Percentiles rank a stretch among this genome's conserved stretches.
These are phyloP conservation scores for Oscheius sp. DNA, from an alignment of 1,140 invertebrate species.

Conservation along the genomic window DNA sequence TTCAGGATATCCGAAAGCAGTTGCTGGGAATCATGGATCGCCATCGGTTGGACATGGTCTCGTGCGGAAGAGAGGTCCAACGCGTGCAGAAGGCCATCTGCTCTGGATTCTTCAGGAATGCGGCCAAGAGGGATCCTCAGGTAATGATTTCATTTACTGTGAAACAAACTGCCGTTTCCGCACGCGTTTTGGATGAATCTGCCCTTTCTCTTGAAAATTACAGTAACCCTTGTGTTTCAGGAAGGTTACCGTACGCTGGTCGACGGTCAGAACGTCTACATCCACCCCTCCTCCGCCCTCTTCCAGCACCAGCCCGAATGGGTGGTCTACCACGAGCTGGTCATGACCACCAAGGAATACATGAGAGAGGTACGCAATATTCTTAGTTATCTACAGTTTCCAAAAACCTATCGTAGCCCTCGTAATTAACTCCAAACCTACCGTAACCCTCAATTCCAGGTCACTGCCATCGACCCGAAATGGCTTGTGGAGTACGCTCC, in stretches of 20 bases:
- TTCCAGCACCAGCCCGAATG: constrained; percentile 98
- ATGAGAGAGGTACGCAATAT: constrained; percentile 81
- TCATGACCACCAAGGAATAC: constrained; percentile 98
- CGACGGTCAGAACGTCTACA: constrained; percentile 96
- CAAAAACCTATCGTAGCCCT: too few species aligned
- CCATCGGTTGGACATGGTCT: constrained; percentile 94
- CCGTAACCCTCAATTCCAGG: too few species aligned
- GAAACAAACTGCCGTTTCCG: not conserved
- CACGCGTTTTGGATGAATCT: not conserved
- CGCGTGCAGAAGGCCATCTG: constrained; percentile 96
- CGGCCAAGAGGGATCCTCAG: constrained; percentile 97
- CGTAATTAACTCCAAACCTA: too few species aligned
- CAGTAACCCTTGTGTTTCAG: constrained; percentile 25
- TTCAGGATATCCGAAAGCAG: constrained; percentile 92
- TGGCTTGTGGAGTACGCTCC: constrained; percentile 99
- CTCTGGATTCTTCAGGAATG: constrained; percentile 97
- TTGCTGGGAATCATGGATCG: constrained; percentile 70
- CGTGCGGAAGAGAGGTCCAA: constrained; percentile 89
- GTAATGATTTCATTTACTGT: not conserved
- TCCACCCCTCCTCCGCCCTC: constrained; percentile 94
- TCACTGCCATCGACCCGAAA: constrained; percentile 94
- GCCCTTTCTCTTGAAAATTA: not conserved
- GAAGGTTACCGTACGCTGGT: constrained; percentile 96
- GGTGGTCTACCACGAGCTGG: constrained; percentile 97
- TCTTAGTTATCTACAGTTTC: not conserved